Base-by-base conservation (phyloP, 2,888 invertebrate genomes). In the Poecilobothrus nobilitatus region DNA sequence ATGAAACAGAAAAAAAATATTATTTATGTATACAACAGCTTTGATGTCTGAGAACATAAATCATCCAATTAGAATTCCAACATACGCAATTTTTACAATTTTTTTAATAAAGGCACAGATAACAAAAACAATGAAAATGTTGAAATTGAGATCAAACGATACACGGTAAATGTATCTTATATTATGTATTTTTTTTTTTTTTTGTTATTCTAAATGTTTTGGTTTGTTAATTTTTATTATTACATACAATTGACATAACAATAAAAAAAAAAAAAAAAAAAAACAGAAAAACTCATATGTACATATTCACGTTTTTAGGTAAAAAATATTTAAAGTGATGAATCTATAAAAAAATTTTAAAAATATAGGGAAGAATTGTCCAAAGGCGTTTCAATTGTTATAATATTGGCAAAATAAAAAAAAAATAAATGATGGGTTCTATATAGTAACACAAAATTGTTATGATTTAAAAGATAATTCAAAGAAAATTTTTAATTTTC, bases 31-130 rank as follows among this genome's bases (percentile, higher is more conserved):
- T 53, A 53, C 15, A 53, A 53, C 18, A 53, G 53, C 53, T 53
- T 53, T 53, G 53, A 53, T 53, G 53, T 53, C 53, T 18, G 53
- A 53, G 53, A 53, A 53, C 53, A 53, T 53, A 53, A 53, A 53
- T 53, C 53, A 53, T 53, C 53, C 53, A 53, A 53, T 53, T 53
- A 53, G 53, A 53, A 53, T 15, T 53, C 6, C 18, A 53, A n/a
- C 18, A 53, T 53, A 41, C 15, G 41, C 41, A 41, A 27, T 41
- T 9, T 41, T 41, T 41, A 15, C 3, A 4, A 53, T 18, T 9
- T 41, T 12, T 41, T 12, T 53, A 37, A 37, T 5, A 37, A 37
- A 2, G 5, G 27, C 27, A 27, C 27, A 27, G 27, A 27, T 27
- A 27, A 27, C 27, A 27, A 37, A 37, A 37, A 4, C 2, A 37